Conservation (phyloP, 2,113 vertebrate genomes). For the chimpanzee (Pan troglodytes) region NHGRI_mPanTro3-v2.1_pri NC_072408.2:125420001-125420500, state of each 20-base stretch:
- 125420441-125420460: background rate
- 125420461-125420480: constrained; percentile 17
- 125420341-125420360: background rate
- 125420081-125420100: no score
- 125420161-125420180: no score
- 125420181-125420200: no score
- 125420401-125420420: background rate
- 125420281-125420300: background rate
- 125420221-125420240: background rate
- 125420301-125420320: background rate
- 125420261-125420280: background rate
- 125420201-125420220: background rate
- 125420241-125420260: background rate
- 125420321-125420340: background rate
- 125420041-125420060: no score
- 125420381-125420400: background rate
- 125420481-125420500: background rate
- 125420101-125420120: no score
- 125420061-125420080: no score
- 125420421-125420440: background rate
- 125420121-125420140: no score
- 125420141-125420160: no score
- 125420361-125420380: background rate
- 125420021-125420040: no score
- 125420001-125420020: no score